Evolutionary conservation across 2,888 invertebrate species (phyloP).

Genomic region (Troides helena): DNA sequence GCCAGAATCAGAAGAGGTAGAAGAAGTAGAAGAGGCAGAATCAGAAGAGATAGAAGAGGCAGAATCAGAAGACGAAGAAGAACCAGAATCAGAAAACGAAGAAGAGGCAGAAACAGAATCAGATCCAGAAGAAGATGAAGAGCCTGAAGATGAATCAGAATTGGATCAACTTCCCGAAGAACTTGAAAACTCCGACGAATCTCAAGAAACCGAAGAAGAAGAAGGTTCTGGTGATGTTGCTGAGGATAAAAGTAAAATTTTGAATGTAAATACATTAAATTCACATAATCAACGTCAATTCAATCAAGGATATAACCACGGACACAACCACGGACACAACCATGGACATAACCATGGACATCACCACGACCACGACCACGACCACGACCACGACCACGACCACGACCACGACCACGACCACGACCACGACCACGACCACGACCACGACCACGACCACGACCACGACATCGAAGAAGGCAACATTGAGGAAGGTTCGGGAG

Average conservation of each 20-base stretch:
- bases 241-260: conserved; percentile 8
- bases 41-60: conserved; percentile 56
- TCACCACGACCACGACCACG: background rate
- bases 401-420: background rate
- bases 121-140: conserved; percentile 25
- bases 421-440: background rate
- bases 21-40: conserved; percentile 45
- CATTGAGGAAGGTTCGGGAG: conserved; percentile 11
- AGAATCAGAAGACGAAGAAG: conserved; percentile 47
- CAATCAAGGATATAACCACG: background rate
- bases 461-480: conserved; percentile 1
- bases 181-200: conserved; percentile 37
- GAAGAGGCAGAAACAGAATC: conserved; percentile 52
- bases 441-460: too few relatives aligned
- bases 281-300: background rate
- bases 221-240: conserved; percentile 11
- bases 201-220: conserved; percentile 29
- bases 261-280: background rate
- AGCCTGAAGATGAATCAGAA: conserved; percentile 35
- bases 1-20: conserved; percentile 41
- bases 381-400: background rate
- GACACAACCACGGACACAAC: background rate
- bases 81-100: conserved; percentile 50
- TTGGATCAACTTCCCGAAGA: conserved; percentile 57
- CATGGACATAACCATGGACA: conserved; percentile 12